Evolutionary conservation across 2,113 vertebrate genomes (phyloP).

Genomic region (Anser brachyrhynchus): DNA sequence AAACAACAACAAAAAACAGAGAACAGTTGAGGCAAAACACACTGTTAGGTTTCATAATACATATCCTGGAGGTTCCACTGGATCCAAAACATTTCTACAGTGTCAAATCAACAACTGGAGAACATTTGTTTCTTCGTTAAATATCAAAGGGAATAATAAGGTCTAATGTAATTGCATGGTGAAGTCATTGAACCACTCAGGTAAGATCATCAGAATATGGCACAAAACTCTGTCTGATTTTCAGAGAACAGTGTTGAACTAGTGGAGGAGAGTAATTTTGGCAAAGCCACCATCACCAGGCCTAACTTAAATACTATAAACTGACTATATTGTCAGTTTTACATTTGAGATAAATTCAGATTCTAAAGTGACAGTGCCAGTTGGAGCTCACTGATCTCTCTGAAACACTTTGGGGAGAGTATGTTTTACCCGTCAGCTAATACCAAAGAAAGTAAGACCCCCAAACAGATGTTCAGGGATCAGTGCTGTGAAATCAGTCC

Average conservation of each 20-base stretch:
- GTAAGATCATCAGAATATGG: neutral
- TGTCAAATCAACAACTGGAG: neutral
- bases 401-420: neutral
- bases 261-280: neutral
- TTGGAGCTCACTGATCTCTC: neutral
- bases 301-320: neutral
- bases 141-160: neutral
- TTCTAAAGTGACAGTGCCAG: neutral
- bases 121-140: neutral
- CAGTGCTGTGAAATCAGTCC: neutral
- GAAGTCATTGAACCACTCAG: neutral
- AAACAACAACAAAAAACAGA: neutral
- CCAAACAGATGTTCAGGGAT: neutral
- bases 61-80: neutral
- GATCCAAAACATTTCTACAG: neutral
- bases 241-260: neutral
- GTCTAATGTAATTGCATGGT: neutral
- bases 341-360: neutral
- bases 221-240: neutral
- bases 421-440: neutral
- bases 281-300: neutral
- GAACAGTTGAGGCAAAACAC: neutral
- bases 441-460: neutral
- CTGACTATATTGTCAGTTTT: neutral
- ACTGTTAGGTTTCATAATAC: neutral